Percentiles rank a stretch among this genome's conserved stretches.
Evolutionary conservation across 2,797 vertebrate genomes (phyloP).

Genomic region (Poliocrania exsul): DNA sequence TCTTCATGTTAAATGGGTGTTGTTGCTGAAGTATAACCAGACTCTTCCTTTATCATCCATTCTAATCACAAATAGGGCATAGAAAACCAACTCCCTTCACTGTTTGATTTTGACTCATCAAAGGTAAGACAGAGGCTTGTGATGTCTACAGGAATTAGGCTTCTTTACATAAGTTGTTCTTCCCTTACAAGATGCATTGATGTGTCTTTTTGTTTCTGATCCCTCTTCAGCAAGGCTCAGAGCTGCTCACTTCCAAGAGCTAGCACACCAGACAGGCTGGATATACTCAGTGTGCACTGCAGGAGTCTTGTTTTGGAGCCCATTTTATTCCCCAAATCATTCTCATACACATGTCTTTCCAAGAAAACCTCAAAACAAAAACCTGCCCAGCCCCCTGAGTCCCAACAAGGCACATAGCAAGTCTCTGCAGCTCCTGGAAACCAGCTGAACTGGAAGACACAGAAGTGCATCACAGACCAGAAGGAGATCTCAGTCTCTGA

Average conservation of each 20-base stretch:
- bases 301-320: background rate
- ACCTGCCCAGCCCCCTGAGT: accelerated
- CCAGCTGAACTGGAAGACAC: background rate
- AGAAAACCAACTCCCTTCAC: background rate
- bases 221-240: background rate
- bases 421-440: background rate
- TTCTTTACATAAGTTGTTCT: background rate
- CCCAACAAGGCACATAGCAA: accelerated
- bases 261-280: background rate
- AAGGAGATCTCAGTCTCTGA: background rate
- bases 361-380: background rate
- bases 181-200: background rate
- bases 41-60: background rate
- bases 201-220: background rate
- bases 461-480: background rate
- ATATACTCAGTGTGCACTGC: background rate
- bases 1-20: background rate
- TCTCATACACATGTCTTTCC: background rate
- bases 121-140: background rate
- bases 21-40: background rate
- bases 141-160: background rate
- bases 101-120: background rate
- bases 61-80: background rate
- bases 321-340: background rate
- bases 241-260: accelerated